Evolutionary conservation across 2,113 vertebrate species (phyloP).

Genomic region (Microcebus ravelobensis): DNA sequence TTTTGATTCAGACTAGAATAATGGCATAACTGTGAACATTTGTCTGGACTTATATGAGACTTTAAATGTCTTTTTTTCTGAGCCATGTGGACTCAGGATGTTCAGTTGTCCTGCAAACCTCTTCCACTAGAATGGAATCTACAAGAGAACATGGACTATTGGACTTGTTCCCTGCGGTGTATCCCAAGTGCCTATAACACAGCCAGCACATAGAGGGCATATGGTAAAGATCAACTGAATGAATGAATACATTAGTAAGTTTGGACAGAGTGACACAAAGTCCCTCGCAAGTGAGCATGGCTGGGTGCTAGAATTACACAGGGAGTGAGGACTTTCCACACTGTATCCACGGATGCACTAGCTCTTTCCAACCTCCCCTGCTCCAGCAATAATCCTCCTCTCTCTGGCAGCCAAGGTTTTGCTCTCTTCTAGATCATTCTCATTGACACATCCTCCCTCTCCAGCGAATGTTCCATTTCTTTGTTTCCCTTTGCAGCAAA

Average conservation of each 20-base stretch:
- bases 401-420: background rate
- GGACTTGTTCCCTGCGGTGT: background rate
- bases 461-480: background rate
- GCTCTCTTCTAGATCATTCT: background rate
- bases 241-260: background rate
- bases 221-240: background rate
- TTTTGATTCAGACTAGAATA: constrained; percentile 3
- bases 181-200: background rate
- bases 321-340: background rate
- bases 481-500: background rate
- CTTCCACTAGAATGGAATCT: background rate
- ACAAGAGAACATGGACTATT: background rate
- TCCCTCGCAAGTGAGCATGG: background rate
- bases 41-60: background rate
- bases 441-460: background rate
- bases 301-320: too few relatives aligned
- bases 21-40: background rate
- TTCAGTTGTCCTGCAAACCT: background rate
- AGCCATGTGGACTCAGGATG: background rate
- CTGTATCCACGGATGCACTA: fast-evolving
- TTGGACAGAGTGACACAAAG: background rate
- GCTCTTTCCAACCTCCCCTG: background rate
- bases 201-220: background rate
- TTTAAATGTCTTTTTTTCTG: background rate
- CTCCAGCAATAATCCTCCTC: background rate